These are phyloP conservation scores for Sialia sialis DNA, from an alignment of 2,113 vertebrate species.

Conservation along the genomic window DNA sequence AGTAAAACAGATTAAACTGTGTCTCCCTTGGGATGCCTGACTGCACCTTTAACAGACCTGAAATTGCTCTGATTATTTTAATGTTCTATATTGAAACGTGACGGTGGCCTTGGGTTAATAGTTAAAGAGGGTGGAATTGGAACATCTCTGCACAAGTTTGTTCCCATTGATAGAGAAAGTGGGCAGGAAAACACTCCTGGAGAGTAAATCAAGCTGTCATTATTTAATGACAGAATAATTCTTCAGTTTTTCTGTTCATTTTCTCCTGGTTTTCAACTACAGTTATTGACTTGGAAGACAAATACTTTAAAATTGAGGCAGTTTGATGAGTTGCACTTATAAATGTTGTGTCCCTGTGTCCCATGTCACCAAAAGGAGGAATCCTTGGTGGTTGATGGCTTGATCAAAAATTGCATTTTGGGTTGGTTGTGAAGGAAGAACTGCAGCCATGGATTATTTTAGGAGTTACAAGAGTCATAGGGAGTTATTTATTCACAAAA, in stretches of 20 bases:
- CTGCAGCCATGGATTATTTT: not conserved
- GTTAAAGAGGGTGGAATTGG: slow-evolving; percentile 70
- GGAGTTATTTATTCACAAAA: not conserved
- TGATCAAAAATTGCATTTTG: not conserved
- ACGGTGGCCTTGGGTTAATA: slow-evolving; percentile 71
- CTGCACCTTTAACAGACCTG: slow-evolving; percentile 81
- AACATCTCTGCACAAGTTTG: slow-evolving; percentile 27
- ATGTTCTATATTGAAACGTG: slow-evolving; percentile 67
- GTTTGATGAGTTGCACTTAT: not conserved
- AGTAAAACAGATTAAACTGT: slow-evolving; percentile 80
- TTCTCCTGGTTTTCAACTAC: not conserved
- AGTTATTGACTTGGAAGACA: not conserved
- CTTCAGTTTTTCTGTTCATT: not conserved
- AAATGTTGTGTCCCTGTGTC: not conserved
- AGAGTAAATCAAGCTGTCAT: not conserved
- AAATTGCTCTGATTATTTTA: slow-evolving; percentile 75
- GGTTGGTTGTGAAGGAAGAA: not conserved
- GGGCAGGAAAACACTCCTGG: slow-evolving; percentile 18
- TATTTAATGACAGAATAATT: not conserved
- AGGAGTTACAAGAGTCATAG: not conserved
- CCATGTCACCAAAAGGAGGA: not conserved
- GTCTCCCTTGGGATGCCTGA: slow-evolving; percentile 73
- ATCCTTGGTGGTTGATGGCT: not conserved
- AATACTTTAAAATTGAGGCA: not conserved
- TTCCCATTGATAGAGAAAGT: slow-evolving; percentile 51